These are phyloP conservation scores for Carapus acus DNA, from an alignment of 2,797 vertebrate species.

Conservation along the genomic window DNA sequence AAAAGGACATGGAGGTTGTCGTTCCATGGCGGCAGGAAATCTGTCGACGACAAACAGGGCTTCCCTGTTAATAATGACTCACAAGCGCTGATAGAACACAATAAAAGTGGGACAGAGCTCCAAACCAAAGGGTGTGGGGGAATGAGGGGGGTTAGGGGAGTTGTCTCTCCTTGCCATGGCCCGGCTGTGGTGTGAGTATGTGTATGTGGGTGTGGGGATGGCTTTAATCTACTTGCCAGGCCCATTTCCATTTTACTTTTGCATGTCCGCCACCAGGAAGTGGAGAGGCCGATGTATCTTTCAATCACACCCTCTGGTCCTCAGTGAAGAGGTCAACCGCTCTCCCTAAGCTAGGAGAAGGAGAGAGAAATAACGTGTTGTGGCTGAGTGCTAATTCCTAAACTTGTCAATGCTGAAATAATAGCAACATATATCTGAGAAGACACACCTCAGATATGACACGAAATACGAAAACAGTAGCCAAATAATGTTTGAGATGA, in stretches of 20 bases:
- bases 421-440: too few species aligned
- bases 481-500: too few species aligned
- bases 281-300: constrained; percentile 23
- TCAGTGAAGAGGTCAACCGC: constrained; percentile 24
- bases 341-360: constrained; percentile 9
- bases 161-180: constrained; percentile 17
- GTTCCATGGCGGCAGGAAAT: constrained; percentile 31
- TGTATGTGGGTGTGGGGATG: too few species aligned
- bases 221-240: background rate
- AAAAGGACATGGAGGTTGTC: constrained; percentile 33
- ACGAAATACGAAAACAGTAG: too few species aligned
- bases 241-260: constrained; percentile 15
- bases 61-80: constrained; percentile 35
- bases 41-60: constrained; percentile 26
- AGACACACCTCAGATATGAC: too few species aligned
- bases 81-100: constrained; percentile 8
- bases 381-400: too few species aligned
- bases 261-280: constrained; percentile 42
- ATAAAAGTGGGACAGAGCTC: background rate
- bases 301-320: constrained; percentile 17
- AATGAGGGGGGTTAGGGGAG: background rate
- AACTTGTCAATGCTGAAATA: too few species aligned
- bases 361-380: constrained; percentile 46
- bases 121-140: too few species aligned
- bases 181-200: background rate